Evolutionary conservation across 2,888 invertebrate genomes (phyloP).

Genomic region (Ophioninae sp.): DNA sequence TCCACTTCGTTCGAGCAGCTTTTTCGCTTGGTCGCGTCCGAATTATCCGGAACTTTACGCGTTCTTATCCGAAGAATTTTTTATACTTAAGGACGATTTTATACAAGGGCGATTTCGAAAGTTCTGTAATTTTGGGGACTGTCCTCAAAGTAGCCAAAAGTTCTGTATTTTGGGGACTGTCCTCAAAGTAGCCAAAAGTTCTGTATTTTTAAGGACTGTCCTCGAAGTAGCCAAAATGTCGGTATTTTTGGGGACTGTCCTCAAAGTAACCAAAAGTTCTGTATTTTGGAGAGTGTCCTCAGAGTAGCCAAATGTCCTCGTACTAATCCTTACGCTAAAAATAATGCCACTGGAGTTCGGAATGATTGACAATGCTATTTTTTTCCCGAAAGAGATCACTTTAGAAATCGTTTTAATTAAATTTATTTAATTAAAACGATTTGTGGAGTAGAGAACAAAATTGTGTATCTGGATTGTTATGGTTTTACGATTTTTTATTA

Average conservation of each 20-base stretch:
- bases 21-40: slow-evolving; percentile 75
- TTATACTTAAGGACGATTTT: not conserved
- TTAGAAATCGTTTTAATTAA: too few relatives aligned
- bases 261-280: not conserved
- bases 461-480: too few relatives aligned
- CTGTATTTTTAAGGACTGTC: too few relatives aligned
- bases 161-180: not conserved
- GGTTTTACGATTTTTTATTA: too few relatives aligned
- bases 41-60: slow-evolving; percentile 69
- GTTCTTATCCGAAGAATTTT: slow-evolving; percentile 31
- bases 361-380: too few relatives aligned
- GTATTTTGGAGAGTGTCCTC: not conserved
- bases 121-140: not conserved
- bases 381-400: too few relatives aligned
- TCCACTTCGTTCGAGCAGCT: slow-evolving; percentile 77
- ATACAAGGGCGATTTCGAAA: not conserved
- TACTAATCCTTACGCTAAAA: too few relatives aligned
- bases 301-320: not conserved
- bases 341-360: too few relatives aligned
- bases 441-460: too few relatives aligned
- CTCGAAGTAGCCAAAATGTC: too few relatives aligned
- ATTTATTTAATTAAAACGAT: too few relatives aligned
- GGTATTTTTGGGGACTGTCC: not conserved
- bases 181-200: not conserved
- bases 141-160: not conserved